Evolutionary conservation across 2,113 vertebrate species (phyloP), one percentile per base, ranked within the genome.

Genomic region (Tetrao urogallus): DNA sequence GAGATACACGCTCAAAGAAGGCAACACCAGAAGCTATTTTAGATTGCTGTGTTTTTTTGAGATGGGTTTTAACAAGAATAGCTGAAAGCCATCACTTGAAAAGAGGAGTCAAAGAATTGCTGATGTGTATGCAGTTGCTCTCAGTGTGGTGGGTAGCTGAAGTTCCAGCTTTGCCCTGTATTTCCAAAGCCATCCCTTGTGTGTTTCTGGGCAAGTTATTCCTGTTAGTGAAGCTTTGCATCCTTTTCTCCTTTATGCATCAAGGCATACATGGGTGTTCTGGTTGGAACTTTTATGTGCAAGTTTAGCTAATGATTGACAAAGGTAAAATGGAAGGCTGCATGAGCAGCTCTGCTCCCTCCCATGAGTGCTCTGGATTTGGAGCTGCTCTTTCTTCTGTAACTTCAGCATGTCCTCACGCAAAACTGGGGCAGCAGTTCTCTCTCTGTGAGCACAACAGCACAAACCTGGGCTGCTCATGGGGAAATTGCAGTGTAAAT

Each of bases 1-100:
- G 28, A n/a, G 34, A 10, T 42, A 30, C 0, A 1, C 36, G 71
- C 65, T 72, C 18, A 28, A 1, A 0, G 78, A 87, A 82, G 8
- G 25, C 72, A 76, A 61, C 60, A 57, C 19, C 28, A 65, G 40
- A 69, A 89, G 7, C 4, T 85, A 3, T n/a, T 63, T 74, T 54
- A 38, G 34, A 16, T 57, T 45, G 2, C 0, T 43, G 38, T 40
- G 40, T 48, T 15, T 16, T 56, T 56, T 56, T 57, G 56, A 56
- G 20, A 21, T 45, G 69, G 40, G 6, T 75, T 25, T 38, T 48
- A 3, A 22, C 45, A 56, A 70, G 24, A 18, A 22, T 70, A 6
- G 50, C 36, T 71, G 24, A 40, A 70, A 80, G 15, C 30, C 66
- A 56, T 20, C 2, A 10, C n/a, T 69, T 56, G 47, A 36, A 56